Evolutionary conservation across 2,888 invertebrate species (phyloP), one percentile per base, ranked within the genome.

Genomic region (Prosopocoilus inquinatus): DNA sequence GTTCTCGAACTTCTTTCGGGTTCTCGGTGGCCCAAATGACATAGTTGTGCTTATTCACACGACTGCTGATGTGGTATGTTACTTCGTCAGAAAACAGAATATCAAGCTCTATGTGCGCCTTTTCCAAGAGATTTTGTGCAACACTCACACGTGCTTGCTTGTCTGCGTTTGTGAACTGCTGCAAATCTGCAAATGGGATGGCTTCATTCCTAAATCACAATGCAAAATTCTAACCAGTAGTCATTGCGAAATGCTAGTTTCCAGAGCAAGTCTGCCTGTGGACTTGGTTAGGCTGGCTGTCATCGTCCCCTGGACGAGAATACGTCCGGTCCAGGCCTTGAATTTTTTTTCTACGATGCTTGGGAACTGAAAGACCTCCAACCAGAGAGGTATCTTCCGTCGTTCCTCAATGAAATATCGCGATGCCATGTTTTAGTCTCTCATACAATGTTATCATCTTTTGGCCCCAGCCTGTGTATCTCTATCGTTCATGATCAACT

Each of bases 11-110:
- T 49, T 49, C 15, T 12, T 36, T 35, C 16, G 38, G 49, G 39
- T 49, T 36, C 49, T 49, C 38, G 49, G 38, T 49, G n/a, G 49
- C 13, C 49, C 49, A 49, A 38, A 49, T 49, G 16, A 49, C 49
- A 38, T 12, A 49, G 38, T 49, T 49, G 44, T 12, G 36, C 12
- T 3, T 36, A 4, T 36, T 36, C 12, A 36, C 36, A 36, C 12
- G 36, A 36, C 39, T 39, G 39, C 16, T 16, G 3, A 16, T 16
- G 16, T 16, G 16, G 16, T 2, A 16, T 16, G 16, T 16, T 16
- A 3, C 39, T 39, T 39, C 39, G 39, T 39, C 39, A 39, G 11
- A 39, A 39, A 39, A 39, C 39, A 39, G 12, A 28, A 16, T 16
- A 3, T 16, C 16, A 16, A n/a, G 38, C 20, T 36, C 36, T 3